These are phyloP conservation scores for Phenganax subtilis DNA, from an alignment of 92 coral and sea anemone species.

Conservation along the genomic window DNA sequence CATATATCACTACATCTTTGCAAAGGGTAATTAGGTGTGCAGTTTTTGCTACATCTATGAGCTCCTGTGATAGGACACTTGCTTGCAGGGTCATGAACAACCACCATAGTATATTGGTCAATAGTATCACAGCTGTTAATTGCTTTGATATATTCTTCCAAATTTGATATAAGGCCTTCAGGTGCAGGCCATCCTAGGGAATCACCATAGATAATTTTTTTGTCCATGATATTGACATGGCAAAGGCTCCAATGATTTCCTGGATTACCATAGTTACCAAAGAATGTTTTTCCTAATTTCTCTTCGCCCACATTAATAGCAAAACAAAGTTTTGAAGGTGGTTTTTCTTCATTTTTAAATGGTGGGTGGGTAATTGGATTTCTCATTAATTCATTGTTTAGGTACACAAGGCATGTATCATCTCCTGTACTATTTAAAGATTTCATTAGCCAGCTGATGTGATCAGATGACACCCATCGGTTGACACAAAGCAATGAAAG, in stretches of 20 bases:
- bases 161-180: conserved; percentile 26
- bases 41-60: background rate
- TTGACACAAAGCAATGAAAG: background rate
- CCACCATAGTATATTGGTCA: conserved; percentile 5
- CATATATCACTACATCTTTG: conserved; percentile 37
- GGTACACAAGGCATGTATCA: background rate
- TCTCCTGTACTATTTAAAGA: background rate
- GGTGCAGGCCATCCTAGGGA: conserved; percentile 45
- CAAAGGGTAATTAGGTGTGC: conserved; percentile 28
- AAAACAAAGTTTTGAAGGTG: too few species aligned
- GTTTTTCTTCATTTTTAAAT: too few species aligned
- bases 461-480: conserved; percentile 1
- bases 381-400: too few species aligned
- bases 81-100: conserved; percentile 20
- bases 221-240: conserved; percentile 27
- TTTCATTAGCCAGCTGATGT: background rate
- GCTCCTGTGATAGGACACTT: background rate
- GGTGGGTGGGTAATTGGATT: too few species aligned
- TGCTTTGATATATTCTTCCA: conserved; percentile 26
- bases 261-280: too few species aligned
- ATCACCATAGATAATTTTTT: conserved; percentile 44
- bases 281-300: too few species aligned
- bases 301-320: too few species aligned
- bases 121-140: background rate
- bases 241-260: conserved; percentile 49